These are phyloP conservation scores for Gymnocypris eckloni DNA, from an alignment of 2,797 vertebrate species.

Conservation along the genomic window DNA sequence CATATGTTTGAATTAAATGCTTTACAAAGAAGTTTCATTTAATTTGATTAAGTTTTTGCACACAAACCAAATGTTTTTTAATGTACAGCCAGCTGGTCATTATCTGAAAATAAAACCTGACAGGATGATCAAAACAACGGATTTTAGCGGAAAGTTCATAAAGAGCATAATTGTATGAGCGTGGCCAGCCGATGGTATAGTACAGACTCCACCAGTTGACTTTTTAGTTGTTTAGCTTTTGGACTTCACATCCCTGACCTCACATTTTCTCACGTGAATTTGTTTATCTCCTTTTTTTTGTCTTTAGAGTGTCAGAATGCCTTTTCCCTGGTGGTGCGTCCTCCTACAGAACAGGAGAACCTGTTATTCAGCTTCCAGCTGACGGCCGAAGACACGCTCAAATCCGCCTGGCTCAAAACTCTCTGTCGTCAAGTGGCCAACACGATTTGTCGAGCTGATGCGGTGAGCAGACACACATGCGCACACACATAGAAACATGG, in stretches of 20 bases:
- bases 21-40: background rate
- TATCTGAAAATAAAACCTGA: background rate
- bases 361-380: slow-evolving; percentile 96
- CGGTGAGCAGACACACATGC: slow-evolving; percentile 80
- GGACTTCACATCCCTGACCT: background rate
- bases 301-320: slow-evolving; percentile 90
- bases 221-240: background rate
- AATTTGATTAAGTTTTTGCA: background rate
- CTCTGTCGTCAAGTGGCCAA: slow-evolving; percentile 95
- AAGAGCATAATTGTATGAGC: background rate
- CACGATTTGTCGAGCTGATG: slow-evolving; percentile 95
- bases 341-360: slow-evolving; percentile 94
- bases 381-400: slow-evolving; percentile 86
- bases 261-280: slow-evolving; percentile 6
- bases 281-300: slow-evolving; percentile 25
- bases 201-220: background rate
- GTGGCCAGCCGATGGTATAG: background rate
- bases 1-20: background rate
- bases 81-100: background rate
- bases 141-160: background rate
- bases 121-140: background rate
- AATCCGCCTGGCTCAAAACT: slow-evolving; percentile 89
- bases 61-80: background rate
- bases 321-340: slow-evolving; percentile 93
- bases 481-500: background rate